A percentile compares a stretch with the other conserved stretches of the same genome.
These are phyloP conservation scores for Lithobates pipiens DNA, from an alignment of 2,797 vertebrate genomes.

Conservation along the genomic window DNA sequence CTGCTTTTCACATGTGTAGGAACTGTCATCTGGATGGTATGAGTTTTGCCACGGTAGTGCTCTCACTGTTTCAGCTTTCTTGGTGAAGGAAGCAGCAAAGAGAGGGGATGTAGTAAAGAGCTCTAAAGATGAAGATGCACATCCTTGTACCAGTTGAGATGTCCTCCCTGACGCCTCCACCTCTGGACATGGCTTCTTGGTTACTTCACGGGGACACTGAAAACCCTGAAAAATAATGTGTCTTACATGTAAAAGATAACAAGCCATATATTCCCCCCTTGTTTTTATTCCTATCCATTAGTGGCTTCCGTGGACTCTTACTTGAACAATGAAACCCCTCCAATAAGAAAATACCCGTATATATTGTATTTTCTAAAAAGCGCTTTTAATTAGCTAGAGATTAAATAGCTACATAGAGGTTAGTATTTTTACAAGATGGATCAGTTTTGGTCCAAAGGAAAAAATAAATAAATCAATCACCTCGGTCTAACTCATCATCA, in stretches of 20 bases:
- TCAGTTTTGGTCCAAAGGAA: too few relatives aligned
- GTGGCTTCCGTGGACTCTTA: too few relatives aligned
- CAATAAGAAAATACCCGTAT: background rate
- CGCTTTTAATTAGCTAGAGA: too few relatives aligned
- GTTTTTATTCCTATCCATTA: too few relatives aligned
- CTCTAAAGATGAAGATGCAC: slow-evolving; percentile 59
- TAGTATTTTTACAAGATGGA: too few relatives aligned
- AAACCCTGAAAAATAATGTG: slow-evolving; percentile 71
- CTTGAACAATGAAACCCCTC: background rate
- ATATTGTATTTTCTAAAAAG: too few relatives aligned
- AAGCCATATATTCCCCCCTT: too few relatives aligned
- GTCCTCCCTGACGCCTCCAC: background rate
- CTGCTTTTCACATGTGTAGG: background rate
- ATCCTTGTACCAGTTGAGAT: slow-evolving; percentile 12
- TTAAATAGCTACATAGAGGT: too few relatives aligned
- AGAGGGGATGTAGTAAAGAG: slow-evolving; percentile 66
- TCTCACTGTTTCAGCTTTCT: slow-evolving; percentile 9
- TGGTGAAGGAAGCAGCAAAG: slow-evolving; percentile 68
- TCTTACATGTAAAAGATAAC: background rate
- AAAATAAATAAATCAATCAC: too few relatives aligned
- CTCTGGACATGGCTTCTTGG: slow-evolving; percentile 69
- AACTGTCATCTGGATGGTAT: background rate
- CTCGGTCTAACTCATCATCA: too few relatives aligned
- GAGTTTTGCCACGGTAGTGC: background rate
- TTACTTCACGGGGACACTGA: slow-evolving; percentile 73